Percentiles rank a stretch among this genome's conserved stretches.
These are phyloP conservation scores for Fregetta grallaria DNA, from an alignment of 2,113 vertebrate genomes.

Conservation along the genomic window DNA sequence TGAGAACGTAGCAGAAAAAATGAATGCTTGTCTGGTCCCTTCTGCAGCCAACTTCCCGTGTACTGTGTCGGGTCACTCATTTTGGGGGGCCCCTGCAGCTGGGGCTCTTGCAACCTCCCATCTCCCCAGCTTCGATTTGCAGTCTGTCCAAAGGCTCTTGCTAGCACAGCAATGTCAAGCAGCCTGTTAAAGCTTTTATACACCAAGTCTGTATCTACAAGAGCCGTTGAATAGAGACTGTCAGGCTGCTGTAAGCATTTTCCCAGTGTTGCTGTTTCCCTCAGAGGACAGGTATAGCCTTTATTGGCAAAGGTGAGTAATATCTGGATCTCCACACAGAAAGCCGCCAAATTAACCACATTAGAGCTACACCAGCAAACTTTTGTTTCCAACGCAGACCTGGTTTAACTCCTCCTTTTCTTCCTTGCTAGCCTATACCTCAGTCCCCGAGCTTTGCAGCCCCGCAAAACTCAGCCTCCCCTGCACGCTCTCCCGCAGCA, in stretches of 20 bases:
- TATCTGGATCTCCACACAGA: not conserved
- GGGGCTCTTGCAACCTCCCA: not conserved
- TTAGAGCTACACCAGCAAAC: not conserved
- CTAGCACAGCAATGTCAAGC: not conserved
- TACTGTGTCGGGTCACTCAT: fast-evolving
- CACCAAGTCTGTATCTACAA: not conserved
- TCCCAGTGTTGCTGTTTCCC: not conserved
- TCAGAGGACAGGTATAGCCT: not conserved
- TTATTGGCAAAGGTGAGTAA: not conserved
- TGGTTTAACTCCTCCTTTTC: not conserved
- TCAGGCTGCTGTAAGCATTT: not conserved
- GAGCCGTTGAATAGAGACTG: not conserved
- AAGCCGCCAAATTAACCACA: not conserved
- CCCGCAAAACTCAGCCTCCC: not conserved
- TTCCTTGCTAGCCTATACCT: not conserved
- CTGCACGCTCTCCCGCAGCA: not conserved
- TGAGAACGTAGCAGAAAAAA: not conserved
- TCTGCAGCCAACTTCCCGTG: not conserved
- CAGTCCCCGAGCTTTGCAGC: not conserved
- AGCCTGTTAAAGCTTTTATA: not conserved
- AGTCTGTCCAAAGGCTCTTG: not conserved
- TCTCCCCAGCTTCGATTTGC: not conserved
- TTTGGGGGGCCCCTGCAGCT: not conserved
- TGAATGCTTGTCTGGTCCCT: not conserved
- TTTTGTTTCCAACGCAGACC: not conserved